These are phyloP conservation scores for Leguminivora glycinivorella DNA, from an alignment of 1,140 invertebrate species.

Conservation along the genomic window DNA sequence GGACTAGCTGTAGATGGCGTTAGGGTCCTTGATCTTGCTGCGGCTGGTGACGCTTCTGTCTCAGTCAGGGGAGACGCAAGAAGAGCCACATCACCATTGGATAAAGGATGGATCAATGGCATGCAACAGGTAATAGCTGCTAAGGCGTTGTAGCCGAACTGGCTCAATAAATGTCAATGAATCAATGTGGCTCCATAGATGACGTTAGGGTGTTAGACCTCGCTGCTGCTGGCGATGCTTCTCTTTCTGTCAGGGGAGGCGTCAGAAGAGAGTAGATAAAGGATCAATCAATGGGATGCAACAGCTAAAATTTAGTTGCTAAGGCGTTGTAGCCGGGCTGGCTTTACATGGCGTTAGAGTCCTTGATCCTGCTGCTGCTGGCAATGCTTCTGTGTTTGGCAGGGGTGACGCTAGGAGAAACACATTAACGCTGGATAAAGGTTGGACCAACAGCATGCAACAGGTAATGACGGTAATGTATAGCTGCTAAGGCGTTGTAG, in stretches of 20 bases:
- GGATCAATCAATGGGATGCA: slow-evolving; percentile 88
- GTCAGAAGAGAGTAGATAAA: slow-evolving; percentile 85
- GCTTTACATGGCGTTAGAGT: slow-evolving; percentile 92
- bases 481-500: slow-evolving; percentile 89
- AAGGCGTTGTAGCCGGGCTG: slow-evolving; percentile 92
- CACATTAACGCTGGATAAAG: slow-evolving; percentile 85
- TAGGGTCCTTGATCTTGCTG: slow-evolving; percentile 90
- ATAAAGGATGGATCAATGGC: slow-evolving; percentile 85
- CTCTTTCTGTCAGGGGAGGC: slow-evolving; percentile 86
- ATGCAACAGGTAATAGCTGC: slow-evolving; percentile 86
- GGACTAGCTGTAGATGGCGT: slow-evolving; percentile 94
- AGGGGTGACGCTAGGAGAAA: slow-evolving; percentile 87
- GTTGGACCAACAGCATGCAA: slow-evolving; percentile 88
- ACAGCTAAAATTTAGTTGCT: slow-evolving; percentile 85
- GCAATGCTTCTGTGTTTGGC: slow-evolving; percentile 86
- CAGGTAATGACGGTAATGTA: slow-evolving; percentile 81
- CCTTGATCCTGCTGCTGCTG: slow-evolving; percentile 90
- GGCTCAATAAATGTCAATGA: too few species aligned
- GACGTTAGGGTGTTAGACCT: slow-evolving; percentile 91
- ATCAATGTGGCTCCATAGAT: too few species aligned
- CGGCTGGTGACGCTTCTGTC: slow-evolving; percentile 87
- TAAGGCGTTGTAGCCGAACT: slow-evolving; percentile 91
- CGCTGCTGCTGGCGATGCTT: slow-evolving; percentile 88
- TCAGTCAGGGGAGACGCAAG: slow-evolving; percentile 87
- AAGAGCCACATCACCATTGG: slow-evolving; percentile 85